Base-by-base conservation (phyloP, 2,888 invertebrate species). In the Drosophila flavopinicola region DNA sequence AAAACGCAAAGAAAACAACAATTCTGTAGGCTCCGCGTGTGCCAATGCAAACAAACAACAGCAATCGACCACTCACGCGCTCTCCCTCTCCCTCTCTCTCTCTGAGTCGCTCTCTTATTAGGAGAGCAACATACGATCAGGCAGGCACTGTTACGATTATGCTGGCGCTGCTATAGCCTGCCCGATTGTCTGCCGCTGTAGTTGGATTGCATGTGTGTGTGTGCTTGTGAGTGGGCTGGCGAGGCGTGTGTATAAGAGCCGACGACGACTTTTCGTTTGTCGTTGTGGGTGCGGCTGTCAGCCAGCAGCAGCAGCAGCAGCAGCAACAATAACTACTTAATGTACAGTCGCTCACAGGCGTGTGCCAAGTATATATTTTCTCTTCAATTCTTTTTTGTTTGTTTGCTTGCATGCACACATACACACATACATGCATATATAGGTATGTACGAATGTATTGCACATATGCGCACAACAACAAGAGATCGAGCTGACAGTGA, bases 311-410 rank as follows among this genome's bases (percentile, higher is more conserved):
- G n/a, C n/a, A n/a, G n/a, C 41, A 42, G 48, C 60, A 54, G 39
- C 47, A 45, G 44, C 54, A 79, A 67, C 52, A 67, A 67, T 42
- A 57, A 58, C 53, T 65, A 53, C 45, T 32, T 39, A 61, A 59
- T 66, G 84, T 84, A 82, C 84, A 82, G 82, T 84, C 73, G 63
- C 61, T 51, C 42, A 27, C 70, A 66, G 67, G 66, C 78, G 75
- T 79, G 68, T 79, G 79, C 79, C 79, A 70, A 67, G 53, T 59
- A 76, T 70, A 54, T 51, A 52, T 59, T 59, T 66, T 65, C 60
- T 66, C 61, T 67, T 60, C 48, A 23, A 27, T 54, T 54, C 29
- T 42, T 29, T 32, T 66, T 39, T 56, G n/a, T n/a, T n/a, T n/a
- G n/a, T 60, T 44, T 41, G 35, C 44, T 39, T 49, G n/a, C 47